Percentiles rank a stretch among this genome's conserved stretches.
Conservation (phyloP, 2,113 vertebrate species). For the Naja naja region DNA sequence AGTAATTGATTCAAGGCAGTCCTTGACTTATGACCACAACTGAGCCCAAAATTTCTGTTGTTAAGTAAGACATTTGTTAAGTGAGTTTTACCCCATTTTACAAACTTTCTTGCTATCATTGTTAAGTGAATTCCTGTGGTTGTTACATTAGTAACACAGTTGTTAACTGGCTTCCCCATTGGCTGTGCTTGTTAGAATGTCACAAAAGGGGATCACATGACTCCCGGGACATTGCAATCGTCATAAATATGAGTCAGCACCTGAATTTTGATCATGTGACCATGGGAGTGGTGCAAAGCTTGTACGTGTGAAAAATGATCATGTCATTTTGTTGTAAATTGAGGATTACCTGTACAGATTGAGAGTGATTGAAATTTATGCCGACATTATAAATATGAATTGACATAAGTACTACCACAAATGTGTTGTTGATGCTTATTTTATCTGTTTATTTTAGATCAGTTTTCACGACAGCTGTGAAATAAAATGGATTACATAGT, state of each 20-base stretch:
- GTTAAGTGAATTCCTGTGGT: not conserved
- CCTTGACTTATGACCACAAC: not conserved
- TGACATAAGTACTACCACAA: not conserved
- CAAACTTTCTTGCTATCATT: not conserved
- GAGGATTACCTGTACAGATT: not conserved
- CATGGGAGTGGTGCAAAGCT: not conserved
- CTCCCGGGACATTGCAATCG: not conserved
- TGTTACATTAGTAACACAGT: not conserved
- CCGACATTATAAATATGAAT: not conserved
- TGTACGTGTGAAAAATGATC: not conserved
- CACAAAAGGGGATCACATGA: not conserved
- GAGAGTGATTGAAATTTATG: not conserved
- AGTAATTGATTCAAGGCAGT: not conserved
- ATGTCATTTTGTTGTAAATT: not conserved
- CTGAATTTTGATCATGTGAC: not conserved
- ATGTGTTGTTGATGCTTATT: not conserved
- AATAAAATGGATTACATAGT: not conserved
- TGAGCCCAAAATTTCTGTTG: not conserved
- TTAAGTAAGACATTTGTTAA: not conserved
- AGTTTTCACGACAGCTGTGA: conserved; percentile 1
- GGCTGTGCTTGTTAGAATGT: not conserved
- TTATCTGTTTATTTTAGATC: not conserved
- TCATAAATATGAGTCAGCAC: not conserved
- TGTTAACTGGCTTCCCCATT: not conserved
- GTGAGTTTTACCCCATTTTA: not conserved